Conservation (phyloP, 2,797 vertebrate species). For the Echiichthys vipera region DNA sequence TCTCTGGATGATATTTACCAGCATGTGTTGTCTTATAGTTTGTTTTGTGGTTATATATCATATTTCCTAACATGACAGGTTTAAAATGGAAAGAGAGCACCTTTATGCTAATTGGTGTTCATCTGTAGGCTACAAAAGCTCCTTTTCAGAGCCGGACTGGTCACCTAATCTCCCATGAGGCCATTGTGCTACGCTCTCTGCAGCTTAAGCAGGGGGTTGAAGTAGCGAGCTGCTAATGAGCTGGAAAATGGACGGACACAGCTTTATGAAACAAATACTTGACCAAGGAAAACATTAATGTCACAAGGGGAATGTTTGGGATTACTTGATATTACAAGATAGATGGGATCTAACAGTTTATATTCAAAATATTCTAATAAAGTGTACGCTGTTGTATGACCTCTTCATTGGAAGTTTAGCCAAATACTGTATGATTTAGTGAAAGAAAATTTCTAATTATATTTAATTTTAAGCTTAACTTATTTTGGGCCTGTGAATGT, state of each 20-base stretch:
- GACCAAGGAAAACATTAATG: slow-evolving; percentile 23
- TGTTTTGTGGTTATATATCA: background rate
- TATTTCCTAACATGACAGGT: background rate
- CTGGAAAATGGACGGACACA: slow-evolving; percentile 54
- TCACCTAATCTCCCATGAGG: slow-evolving; percentile 59
- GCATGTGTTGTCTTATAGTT: background rate
- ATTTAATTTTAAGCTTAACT: background rate
- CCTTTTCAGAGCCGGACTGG: slow-evolving; percentile 27
- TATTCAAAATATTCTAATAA: background rate
- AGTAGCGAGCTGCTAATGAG: slow-evolving; percentile 66
- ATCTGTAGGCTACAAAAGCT: slow-evolving; percentile 48
- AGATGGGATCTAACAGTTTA: background rate
- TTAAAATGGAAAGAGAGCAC: slow-evolving; percentile 36
- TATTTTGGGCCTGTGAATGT: too few relatives aligned
- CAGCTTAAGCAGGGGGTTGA: slow-evolving; percentile 60
- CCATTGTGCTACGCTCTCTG: slow-evolving; percentile 43
- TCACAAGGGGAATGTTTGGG: slow-evolving; percentile 16
- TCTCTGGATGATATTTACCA: background rate
- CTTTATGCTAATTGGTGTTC: slow-evolving; percentile 53
- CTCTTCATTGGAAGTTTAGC: background rate
- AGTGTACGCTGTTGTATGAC: background rate
- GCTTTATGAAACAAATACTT: slow-evolving; percentile 55
- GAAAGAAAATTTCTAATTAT: background rate
- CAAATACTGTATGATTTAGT: background rate
- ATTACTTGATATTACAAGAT: slow-evolving; percentile 8